Base-by-base conservation (phyloP, 2,113 vertebrate species). In the Chloebia gouldiae region DNA sequence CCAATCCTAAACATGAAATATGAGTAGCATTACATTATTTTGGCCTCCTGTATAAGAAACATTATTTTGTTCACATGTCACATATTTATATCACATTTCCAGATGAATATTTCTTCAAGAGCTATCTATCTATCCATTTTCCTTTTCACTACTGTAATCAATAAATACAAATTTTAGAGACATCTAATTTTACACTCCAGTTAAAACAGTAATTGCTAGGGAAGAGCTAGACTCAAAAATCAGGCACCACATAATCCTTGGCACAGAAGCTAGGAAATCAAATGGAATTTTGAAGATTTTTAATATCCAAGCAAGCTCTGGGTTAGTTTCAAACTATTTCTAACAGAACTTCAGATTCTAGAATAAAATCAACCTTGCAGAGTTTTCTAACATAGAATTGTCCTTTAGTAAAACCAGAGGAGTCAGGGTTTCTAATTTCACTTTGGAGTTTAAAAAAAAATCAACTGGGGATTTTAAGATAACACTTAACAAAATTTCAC, bases 191-290 rank as follows among this genome's bases (percentile, higher is more conserved):
- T 94, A 91, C 65, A 89, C 51, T 89, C 39, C 56, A 60, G 51
- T 92, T 96, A 78, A 91, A 94, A 57, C 39, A 59, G 17, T 75
- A 95, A 92, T 95, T 96, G 69, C 81, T 75, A 68, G 14, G 49
- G 59, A 89, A 66, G 35, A 78, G 27, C 19, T 89, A 63, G 21
- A 64, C 10, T 84, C 19, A 51, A 79, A 91, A 92, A 64, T 89
- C 35, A 64, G 68, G 35, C 13, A 84, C 40, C 39, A 75, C 44
- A 64, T 81, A 84, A 94, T 93, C 61, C 40, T 68, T 96, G 73
- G 65, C 90, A 89, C 22, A 84, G 31, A 84, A 94, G 15, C 35
- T 44, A 64, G 44, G 40, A 78, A 92, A 49, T 47, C 44, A 89
- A 85, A n/a, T 81, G 22, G 50, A 81, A 57, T 91, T 84, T 50